These are phyloP conservation scores for Papilio dardanus DNA, from an alignment of 1,140 invertebrate genomes.

Conservation along the genomic window DNA sequence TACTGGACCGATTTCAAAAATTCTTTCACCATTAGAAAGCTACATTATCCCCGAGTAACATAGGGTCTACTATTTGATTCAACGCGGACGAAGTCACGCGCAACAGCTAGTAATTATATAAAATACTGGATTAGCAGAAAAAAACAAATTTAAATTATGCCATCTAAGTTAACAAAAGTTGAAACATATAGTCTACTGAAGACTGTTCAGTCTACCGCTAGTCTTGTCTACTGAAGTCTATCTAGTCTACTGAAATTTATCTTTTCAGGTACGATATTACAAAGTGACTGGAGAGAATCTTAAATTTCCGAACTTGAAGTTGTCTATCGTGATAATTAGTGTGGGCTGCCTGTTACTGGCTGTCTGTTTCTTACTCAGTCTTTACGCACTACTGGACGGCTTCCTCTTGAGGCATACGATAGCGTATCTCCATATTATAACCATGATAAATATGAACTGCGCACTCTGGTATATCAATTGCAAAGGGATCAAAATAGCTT, in stretches of 20 bases:
- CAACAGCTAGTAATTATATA: no score
- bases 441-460: constrained; percentile 86
- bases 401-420: constrained; percentile 84
- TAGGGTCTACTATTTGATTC: no score
- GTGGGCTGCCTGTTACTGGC: constrained; percentile 83
- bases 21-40: no score
- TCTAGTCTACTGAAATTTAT: constrained; percentile 29
- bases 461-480: constrained; percentile 86
- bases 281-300: constrained; percentile 82
- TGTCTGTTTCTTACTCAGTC: constrained; percentile 82
- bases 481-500: constrained; percentile 84
- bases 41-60: no score
- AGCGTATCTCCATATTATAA: constrained; percentile 85
- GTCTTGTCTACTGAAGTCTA: background rate
- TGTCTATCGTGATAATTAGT: constrained; percentile 72
- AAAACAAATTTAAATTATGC: no score
- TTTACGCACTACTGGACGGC: constrained; percentile 83
- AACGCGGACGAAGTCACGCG: no score
- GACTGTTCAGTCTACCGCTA: no score
- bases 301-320: constrained; percentile 83
- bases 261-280: constrained; percentile 77
- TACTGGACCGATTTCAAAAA: no score
- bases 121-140: no score
- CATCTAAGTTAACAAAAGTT: no score
- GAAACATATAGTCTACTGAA: no score